A percentile compares a stretch with the other conserved stretches of the same genome.
Conservation (phyloP, 2,113 vertebrate species). For the Pardalotus punctatus region DNA sequence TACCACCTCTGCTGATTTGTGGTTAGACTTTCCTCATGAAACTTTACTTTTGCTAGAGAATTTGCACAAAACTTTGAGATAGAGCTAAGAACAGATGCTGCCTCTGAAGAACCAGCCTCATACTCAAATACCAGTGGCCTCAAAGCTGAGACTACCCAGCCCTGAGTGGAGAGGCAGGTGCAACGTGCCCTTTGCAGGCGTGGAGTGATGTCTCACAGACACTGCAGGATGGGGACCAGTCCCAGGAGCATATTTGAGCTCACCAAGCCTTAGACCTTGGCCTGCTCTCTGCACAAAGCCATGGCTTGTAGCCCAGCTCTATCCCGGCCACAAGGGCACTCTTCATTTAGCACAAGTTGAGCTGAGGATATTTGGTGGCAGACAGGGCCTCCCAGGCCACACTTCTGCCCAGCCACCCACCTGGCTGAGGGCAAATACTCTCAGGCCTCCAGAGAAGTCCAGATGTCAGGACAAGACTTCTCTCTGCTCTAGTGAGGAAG, state of each 20-base stretch:
- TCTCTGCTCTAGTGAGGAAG: neutral
- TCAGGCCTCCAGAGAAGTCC: neutral
- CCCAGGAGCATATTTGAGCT: neutral
- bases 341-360: neutral
- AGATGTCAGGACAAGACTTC: neutral
- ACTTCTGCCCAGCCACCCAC: neutral
- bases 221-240: neutral
- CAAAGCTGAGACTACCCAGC: neutral
- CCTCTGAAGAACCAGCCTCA: neutral
- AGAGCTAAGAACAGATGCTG: neutral
- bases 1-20: neutral
- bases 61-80: neutral
- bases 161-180: neutral
- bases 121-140: neutral
- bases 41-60: neutral
- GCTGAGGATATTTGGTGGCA: neutral
- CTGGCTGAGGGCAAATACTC: neutral
- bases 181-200: fast-evolving
- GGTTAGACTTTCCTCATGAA: neutral
- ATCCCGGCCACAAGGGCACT: neutral
- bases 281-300: neutral
- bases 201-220: fast-evolving
- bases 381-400: neutral
- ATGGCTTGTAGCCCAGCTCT: neutral
- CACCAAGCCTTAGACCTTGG: neutral